These are phyloP conservation scores for Cryptocheilus praepositus DNA, from an alignment of 2,888 invertebrate species.

Conservation along the genomic window DNA sequence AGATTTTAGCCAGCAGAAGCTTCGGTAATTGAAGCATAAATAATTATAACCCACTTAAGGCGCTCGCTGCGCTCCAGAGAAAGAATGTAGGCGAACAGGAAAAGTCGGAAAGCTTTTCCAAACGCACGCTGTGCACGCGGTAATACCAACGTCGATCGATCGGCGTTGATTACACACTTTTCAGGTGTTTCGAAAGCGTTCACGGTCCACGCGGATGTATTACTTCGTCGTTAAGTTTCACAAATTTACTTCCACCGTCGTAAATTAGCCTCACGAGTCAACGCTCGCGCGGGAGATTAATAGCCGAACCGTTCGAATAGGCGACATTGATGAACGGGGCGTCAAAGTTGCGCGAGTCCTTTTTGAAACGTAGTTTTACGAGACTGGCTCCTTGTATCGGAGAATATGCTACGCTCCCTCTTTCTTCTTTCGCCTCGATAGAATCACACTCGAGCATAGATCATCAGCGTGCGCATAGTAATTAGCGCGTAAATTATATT, in stretches of 20 bases:
- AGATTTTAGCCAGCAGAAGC: background rate
- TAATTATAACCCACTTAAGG: conserved; percentile 62
- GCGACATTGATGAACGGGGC: conserved; percentile 34
- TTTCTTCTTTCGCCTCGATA: too few species aligned
- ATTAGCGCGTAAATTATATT: conserved; percentile 8
- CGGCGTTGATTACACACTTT: too few species aligned
- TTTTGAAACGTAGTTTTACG: background rate
- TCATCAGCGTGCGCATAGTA: background rate
- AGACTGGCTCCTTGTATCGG: too few species aligned
- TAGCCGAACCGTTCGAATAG: conserved; percentile 23
- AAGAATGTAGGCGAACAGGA: background rate
- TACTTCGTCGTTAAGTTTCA: conserved; percentile 19
- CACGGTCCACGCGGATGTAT: background rate
- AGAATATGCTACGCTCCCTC: too few species aligned
- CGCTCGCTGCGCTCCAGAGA: conserved; percentile 5
- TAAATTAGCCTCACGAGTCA: conserved; percentile 34
- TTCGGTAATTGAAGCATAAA: conserved; percentile 54
- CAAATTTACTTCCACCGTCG: conserved; percentile 29
- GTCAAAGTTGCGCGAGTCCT: conserved; percentile 14
- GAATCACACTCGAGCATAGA: background rate
- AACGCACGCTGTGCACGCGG: background rate
- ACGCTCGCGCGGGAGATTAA: conserved; percentile 31
- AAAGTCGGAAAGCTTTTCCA: background rate
- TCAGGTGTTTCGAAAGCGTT: too few species aligned
- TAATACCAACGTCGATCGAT: too few species aligned